A percentile compares a stretch with the other conserved stretches of the same genome.
Conservation (phyloP, 2,113 vertebrate genomes). For the Lophura nycthemera region DNA sequence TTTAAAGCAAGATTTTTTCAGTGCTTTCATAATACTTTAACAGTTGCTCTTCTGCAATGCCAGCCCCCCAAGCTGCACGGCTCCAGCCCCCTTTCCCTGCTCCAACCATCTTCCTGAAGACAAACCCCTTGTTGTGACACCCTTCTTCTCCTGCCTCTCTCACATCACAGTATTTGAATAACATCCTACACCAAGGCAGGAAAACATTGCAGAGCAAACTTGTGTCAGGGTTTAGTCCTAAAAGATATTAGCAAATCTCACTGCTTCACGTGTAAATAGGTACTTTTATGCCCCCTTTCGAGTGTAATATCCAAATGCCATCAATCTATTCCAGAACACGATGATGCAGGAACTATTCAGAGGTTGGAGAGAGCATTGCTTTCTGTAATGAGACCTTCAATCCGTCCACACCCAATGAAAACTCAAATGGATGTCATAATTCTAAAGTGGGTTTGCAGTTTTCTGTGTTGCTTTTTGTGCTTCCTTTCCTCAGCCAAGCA, state of each 20-base stretch:
- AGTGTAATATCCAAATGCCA: neutral
- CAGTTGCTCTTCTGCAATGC: neutral
- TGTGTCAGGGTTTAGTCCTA: neutral
- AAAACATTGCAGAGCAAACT: neutral
- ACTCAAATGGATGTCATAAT: neutral
- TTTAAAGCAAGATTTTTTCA: neutral
- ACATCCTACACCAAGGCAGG: fast-evolving
- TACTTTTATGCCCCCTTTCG: neutral
- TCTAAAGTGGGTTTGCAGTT: neutral
- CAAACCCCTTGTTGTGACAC: neutral
- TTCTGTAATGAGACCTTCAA: neutral
- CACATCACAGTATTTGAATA: neutral
- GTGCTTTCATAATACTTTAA: neutral
- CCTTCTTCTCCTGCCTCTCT: neutral
- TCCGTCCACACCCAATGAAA: neutral
- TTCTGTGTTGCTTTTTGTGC: neutral
- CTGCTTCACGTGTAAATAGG: neutral
- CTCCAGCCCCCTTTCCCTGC: neutral
- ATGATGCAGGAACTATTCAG: neutral
- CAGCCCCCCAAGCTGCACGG: neutral
- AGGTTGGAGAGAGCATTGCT: neutral
- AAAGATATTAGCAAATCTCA: neutral
- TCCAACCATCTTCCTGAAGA: neutral
- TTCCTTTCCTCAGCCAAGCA: neutral
- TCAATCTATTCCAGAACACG: neutral